Conservation (phyloP, 2,113 vertebrate species). For the Cavia aperea region DNA sequence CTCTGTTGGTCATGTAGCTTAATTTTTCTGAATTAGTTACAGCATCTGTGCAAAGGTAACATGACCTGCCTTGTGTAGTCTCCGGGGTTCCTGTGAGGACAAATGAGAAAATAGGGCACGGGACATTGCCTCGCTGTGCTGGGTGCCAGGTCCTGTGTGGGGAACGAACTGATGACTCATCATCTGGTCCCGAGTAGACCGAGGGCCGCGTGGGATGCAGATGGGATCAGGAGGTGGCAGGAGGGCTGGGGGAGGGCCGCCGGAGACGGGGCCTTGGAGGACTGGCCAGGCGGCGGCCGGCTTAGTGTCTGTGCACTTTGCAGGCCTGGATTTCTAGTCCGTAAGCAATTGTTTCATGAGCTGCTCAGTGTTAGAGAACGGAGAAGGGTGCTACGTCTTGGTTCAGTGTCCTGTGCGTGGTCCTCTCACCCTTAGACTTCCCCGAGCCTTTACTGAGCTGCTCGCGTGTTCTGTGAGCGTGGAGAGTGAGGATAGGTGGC, state of each 20-base stretch:
- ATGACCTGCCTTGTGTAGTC: neutral
- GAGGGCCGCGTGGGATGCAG: neutral
- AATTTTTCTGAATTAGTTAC: neutral
- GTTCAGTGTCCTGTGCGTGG: neutral
- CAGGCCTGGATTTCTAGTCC: neutral
- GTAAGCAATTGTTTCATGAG: neutral
- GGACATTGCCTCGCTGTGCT: neutral
- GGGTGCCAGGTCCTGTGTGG: neutral
- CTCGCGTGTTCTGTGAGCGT: neutral
- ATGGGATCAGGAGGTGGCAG: neutral
- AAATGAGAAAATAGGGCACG: slow-evolving; percentile 6
- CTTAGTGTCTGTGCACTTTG: neutral
- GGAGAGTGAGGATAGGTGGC: neutral
- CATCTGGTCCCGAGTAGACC: neutral
- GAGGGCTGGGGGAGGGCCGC: neutral
- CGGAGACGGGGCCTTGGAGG: neutral
- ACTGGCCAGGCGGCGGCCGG: neutral
- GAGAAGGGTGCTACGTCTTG: neutral
- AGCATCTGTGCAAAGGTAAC: neutral
- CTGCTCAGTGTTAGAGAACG: neutral
- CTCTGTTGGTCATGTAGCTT: neutral
- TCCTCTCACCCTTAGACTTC: neutral
- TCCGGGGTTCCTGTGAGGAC: neutral
- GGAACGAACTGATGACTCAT: neutral
- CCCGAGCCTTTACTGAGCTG: neutral